Evolutionary conservation across 2,888 invertebrate species (phyloP).

Genomic region (Mythimna albipuncta): DNA sequence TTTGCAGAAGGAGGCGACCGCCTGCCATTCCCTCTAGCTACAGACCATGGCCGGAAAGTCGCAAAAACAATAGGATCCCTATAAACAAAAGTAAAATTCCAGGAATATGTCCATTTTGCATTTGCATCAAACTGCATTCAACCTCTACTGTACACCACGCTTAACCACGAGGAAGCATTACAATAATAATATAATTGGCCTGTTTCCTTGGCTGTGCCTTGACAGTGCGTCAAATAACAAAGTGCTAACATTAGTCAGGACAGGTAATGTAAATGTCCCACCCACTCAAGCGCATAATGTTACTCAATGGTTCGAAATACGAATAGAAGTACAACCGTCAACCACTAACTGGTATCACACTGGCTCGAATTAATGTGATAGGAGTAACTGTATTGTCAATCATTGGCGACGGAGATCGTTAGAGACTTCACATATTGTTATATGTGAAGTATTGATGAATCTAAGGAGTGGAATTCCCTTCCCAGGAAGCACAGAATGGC

Average conservation of each 20-base stretch:
- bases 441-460: too few relatives aligned
- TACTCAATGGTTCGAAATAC: slow-evolving; percentile 53
- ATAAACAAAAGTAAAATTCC: too few relatives aligned
- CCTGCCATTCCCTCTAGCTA: too few relatives aligned
- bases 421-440: background rate
- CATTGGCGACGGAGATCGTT: slow-evolving; percentile 15
- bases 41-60: too few relatives aligned
- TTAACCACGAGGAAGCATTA: slow-evolving; percentile 69
- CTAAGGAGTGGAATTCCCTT: too few relatives aligned
- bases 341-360: slow-evolving; percentile 50
- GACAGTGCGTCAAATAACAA: slow-evolving; percentile 84
- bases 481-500: too few relatives aligned
- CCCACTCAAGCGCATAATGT: slow-evolving; percentile 72
- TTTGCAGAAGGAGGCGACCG: too few relatives aligned
- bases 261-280: slow-evolving; percentile 80
- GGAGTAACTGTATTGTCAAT: slow-evolving; percentile 54
- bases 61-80: too few relatives aligned
- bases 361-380: slow-evolving; percentile 46
- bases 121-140: slow-evolving; percentile 4
- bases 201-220: slow-evolving; percentile 82
- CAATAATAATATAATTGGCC: slow-evolving; percentile 73
- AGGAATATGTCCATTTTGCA: background rate
- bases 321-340: slow-evolving; percentile 50
- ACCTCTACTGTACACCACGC: slow-evolving; percentile 21
- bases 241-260: slow-evolving; percentile 77